These are phyloP conservation scores for Mongoloraphidia duomilia DNA, from an alignment of 2,888 invertebrate species.

Conservation along the genomic window DNA sequence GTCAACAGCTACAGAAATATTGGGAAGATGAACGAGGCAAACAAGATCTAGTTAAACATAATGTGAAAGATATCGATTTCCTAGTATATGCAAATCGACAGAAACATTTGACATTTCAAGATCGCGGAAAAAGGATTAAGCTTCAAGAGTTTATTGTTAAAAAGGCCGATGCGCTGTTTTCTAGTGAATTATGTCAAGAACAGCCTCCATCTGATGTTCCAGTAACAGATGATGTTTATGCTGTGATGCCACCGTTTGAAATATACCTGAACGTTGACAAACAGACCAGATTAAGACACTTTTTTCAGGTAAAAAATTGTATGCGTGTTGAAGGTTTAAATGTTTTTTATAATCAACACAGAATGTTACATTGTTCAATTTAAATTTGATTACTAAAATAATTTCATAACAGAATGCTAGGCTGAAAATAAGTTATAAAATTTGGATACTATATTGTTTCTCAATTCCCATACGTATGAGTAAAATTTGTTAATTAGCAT, in stretches of 20 bases:
- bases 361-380: no score
- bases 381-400: no score
- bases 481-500: not conserved
- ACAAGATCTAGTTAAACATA: slow-evolving; percentile 48
- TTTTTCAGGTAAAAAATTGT: slow-evolving; percentile 53
- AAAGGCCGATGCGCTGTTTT: slow-evolving; percentile 67
- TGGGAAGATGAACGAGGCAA: slow-evolving; percentile 77
- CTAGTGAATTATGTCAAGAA: slow-evolving; percentile 34
- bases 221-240: slow-evolving; percentile 51
- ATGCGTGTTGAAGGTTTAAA: slow-evolving; percentile 1
- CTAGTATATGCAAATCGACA: slow-evolving; percentile 65
- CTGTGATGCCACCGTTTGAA: slow-evolving; percentile 77
- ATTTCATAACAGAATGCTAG: no score
- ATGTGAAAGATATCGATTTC: slow-evolving; percentile 50
- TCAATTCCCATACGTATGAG: no score
- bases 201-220: slow-evolving; percentile 34
- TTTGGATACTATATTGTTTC: no score
- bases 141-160: slow-evolving; percentile 78
- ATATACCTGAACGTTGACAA: slow-evolving; percentile 70
- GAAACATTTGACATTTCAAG: slow-evolving; percentile 69
- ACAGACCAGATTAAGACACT: slow-evolving; percentile 59
- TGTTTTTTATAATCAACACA: no score
- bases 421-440: no score
- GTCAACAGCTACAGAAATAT: slow-evolving; percentile 73
- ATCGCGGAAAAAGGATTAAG: slow-evolving; percentile 67